These are phyloP conservation scores for Dunckerocampus dactyliophorus DNA, from an alignment of 2,113 vertebrate genomes.

Conservation along the genomic window DNA sequence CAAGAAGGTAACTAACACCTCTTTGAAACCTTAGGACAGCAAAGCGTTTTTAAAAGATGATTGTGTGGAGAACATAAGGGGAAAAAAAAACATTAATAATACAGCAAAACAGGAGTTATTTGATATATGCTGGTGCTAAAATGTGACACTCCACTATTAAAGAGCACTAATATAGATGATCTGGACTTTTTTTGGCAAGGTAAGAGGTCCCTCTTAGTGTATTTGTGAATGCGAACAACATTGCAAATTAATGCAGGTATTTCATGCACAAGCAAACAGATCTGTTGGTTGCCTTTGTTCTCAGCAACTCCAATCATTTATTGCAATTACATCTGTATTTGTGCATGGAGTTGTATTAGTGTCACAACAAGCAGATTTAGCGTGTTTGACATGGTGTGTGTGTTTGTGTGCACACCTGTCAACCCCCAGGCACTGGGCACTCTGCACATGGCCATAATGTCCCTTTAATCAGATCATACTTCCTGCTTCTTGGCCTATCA, in stretches of 20 bases:
- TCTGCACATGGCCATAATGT: constrained; percentile 92
- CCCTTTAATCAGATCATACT: constrained; percentile 94
- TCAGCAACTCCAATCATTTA: constrained; percentile 19
- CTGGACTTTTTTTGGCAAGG: too few relatives aligned
- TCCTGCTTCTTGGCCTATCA: constrained; percentile 93
- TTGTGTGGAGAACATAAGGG: too few relatives aligned
- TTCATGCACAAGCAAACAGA: neutral
- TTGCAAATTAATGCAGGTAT: constrained; percentile 26
- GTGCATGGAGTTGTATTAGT: constrained; percentile 34
- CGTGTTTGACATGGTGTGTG: constrained; percentile 24
- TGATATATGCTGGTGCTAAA: too few relatives aligned
- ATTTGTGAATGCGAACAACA: constrained; percentile 14
- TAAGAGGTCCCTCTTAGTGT: neutral
- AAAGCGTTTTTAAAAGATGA: too few relatives aligned
- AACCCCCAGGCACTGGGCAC: constrained; percentile 69
- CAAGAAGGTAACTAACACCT: constrained; percentile 83
- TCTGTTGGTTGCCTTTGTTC: constrained; percentile 15
- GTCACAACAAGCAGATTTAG: constrained; percentile 48
- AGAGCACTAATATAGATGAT: too few relatives aligned
- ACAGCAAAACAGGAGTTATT: too few relatives aligned
- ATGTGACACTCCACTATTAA: too few relatives aligned
- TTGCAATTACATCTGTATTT: constrained; percentile 33
- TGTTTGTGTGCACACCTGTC: constrained; percentile 48
- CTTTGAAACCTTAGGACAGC: neutral
- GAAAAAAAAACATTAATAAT: too few relatives aligned